Evolutionary conservation across 2,113 vertebrate species (phyloP), one percentile per base, ranked within the genome.

Genomic region (Philantomba maxwellii): DNA sequence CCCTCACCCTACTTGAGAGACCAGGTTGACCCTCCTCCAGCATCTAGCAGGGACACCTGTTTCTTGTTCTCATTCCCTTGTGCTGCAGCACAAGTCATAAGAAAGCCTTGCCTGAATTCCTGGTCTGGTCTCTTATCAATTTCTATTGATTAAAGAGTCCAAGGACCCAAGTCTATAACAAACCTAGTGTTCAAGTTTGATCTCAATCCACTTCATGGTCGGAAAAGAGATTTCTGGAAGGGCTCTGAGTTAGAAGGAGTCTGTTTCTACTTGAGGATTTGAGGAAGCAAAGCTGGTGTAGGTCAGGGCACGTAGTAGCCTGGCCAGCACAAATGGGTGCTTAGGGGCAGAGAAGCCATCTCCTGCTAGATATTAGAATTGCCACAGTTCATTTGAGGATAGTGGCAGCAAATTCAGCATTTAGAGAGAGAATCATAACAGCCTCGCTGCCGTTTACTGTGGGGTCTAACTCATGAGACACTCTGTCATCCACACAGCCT

Each of bases 191-290:
- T 89, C 55, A 64, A 28, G 8, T 47, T 80, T 78, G 33, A 60
- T 25, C 75, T 43, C 49, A 26, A 9, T 19, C 58, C 39, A 21
- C 6, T 64, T 83, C 13, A 11, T 0, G 16, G 43, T 36, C 11
- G 28, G 66, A 83, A 82, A 82, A 90, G 16, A 93, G 43, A 75
- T 94, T 84, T 82, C 91, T 77, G n/a, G 58, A 66, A 91, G 11
- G 28, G 2, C n/a, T 87, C 39, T 36, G 78, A 19, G 36, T 51
- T 82, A 47, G 13, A 23, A 66, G 23, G 11, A 66, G 16, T 16
- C 78, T n/a, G n/a, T n/a, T n/a, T n/a, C n/a, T n/a, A n/a, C n/a
- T n/a, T n/a, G n/a, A 26, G 36, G n/a, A 57, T 80, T 9, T 64
- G 33, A 88, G 78, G 81, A 28, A n/a, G 11, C 33, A 81, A 13